Percentiles rank a stretch among this genome's conserved stretches.
phyloP scores from a whole-genome alignment of 1,140 invertebrate genomes.

The Drosophila dunni region DNA sequence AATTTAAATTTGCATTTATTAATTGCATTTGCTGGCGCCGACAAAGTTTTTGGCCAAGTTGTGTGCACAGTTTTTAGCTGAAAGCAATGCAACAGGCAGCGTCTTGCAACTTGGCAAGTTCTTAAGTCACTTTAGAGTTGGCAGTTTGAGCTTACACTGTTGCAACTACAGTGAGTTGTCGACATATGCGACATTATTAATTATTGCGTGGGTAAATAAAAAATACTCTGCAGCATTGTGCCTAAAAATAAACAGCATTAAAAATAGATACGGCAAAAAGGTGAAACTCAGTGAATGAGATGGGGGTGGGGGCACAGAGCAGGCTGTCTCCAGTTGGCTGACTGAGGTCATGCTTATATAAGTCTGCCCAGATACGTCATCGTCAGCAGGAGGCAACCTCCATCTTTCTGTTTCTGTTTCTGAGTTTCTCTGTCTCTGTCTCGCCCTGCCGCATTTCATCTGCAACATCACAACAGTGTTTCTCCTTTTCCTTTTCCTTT shows the following conservation, averaged over 20 bases:
- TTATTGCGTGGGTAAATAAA: conserved; percentile 14
- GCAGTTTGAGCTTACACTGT: background rate
- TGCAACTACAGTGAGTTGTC: background rate
- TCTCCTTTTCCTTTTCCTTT: background rate
- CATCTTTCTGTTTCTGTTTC: background rate
- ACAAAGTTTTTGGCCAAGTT: conserved; percentile 23
- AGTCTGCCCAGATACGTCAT: conserved; percentile 33
- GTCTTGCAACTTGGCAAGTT: conserved; percentile 10
- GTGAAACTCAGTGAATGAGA: background rate
- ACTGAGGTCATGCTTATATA: conserved; percentile 46
- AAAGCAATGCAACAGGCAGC: conserved; percentile 16
- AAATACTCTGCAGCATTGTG: conserved; percentile 1
- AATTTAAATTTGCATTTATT: conserved; percentile 21
- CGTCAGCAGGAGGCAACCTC: conserved; percentile 1
- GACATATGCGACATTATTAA: conserved; percentile 20
- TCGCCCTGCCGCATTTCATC: background rate
- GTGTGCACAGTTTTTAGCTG: background rate
- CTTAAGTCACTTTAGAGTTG: conserved; percentile 21
- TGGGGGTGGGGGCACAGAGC: conserved; percentile 3
- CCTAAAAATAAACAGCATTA: conserved; percentile 44
- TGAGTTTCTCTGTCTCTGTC: background rate
- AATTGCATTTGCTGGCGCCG: conserved; percentile 16
- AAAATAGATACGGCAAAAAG: conserved; percentile 37
- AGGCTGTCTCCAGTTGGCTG: conserved; percentile 2
- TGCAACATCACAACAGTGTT: conserved; percentile 11